These are phyloP conservation scores for Menura novaehollandiae DNA, from an alignment of 2,113 vertebrate species.

Conservation along the genomic window DNA sequence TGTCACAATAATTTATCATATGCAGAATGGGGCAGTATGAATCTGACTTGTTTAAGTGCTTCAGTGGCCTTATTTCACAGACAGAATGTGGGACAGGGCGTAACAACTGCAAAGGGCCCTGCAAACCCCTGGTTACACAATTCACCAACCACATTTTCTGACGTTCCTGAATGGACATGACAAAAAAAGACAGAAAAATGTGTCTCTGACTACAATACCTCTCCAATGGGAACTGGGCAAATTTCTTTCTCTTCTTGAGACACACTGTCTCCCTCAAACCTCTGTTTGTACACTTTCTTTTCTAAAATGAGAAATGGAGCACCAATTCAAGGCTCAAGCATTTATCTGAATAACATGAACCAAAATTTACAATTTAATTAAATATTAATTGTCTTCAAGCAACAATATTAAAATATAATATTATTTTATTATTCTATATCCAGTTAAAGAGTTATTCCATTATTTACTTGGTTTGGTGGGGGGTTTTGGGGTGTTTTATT, in stretches of 20 bases:
- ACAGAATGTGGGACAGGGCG: neutral
- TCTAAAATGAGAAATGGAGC: conserved; percentile 34
- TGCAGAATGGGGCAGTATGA: conserved; percentile 16
- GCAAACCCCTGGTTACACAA: neutral
- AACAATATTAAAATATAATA: conserved; percentile 35
- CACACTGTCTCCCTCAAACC: neutral
- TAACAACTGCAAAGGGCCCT: neutral
- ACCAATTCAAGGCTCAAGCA: neutral
- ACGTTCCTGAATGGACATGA: neutral
- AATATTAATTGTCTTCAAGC: conserved; percentile 44
- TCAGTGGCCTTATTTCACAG: conserved; percentile 58
- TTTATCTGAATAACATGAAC: conserved; percentile 32
- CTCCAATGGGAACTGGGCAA: neutral
- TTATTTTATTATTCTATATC: neutral
- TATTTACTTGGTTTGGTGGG: neutral
- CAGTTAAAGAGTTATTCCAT: neutral
- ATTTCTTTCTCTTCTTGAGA: neutral
- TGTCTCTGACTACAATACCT: neutral
- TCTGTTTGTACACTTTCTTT: conserved; percentile 47
- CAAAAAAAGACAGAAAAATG: neutral
- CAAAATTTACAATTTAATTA: conserved; percentile 62
- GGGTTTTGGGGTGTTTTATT: neutral
- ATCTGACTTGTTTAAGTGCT: conserved; percentile 62
- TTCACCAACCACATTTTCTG: neutral
- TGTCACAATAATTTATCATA: conserved; percentile 58